Conservation (phyloP, 2,888 invertebrate genomes). For the Abscondita cerata region DNA sequence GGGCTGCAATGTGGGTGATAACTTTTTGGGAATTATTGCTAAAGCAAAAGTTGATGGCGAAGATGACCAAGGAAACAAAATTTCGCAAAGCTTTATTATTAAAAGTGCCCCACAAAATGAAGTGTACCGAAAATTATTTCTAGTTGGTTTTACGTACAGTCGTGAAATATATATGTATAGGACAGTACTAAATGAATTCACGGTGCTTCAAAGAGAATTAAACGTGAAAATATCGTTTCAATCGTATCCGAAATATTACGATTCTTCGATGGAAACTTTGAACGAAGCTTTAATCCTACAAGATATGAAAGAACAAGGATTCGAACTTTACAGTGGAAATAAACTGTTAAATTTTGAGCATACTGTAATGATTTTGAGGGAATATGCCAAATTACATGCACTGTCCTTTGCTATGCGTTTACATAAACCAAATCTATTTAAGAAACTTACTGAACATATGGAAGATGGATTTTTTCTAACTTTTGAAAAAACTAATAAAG, state of each 20-base stretch:
- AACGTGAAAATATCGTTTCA: constrained; percentile 33
- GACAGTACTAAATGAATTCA: constrained; percentile 40
- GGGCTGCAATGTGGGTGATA: constrained; percentile 47
- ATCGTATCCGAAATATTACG: constrained; percentile 30
- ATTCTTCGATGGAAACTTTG: constrained; percentile 24
- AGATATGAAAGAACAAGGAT: constrained; percentile 40
- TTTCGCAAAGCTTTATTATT: constrained; percentile 41
- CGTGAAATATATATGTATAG: constrained; percentile 47
- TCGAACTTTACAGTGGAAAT: background rate
- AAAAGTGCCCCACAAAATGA: constrained; percentile 44
- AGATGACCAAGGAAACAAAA: constrained; percentile 23
- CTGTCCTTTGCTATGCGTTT: constrained; percentile 44
- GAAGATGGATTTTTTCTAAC: background rate
- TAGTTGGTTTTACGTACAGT: constrained; percentile 40
- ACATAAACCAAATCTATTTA: constrained; percentile 37
- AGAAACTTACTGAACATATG: constrained; percentile 29
- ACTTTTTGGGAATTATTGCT: constrained; percentile 46
- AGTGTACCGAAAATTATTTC: constrained; percentile 37
- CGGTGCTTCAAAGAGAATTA: constrained; percentile 39
- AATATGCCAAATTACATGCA: constrained; percentile 46
- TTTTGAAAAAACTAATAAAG: background rate
- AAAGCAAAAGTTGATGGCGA: constrained; percentile 33
- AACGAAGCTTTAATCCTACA: constrained; percentile 42
- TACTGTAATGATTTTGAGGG: constrained; percentile 40
- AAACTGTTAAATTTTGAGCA: constrained; percentile 43